Evolutionary conservation across 2,888 invertebrate species (phyloP).

Genomic region (Drosophila subquinaria): DNA sequence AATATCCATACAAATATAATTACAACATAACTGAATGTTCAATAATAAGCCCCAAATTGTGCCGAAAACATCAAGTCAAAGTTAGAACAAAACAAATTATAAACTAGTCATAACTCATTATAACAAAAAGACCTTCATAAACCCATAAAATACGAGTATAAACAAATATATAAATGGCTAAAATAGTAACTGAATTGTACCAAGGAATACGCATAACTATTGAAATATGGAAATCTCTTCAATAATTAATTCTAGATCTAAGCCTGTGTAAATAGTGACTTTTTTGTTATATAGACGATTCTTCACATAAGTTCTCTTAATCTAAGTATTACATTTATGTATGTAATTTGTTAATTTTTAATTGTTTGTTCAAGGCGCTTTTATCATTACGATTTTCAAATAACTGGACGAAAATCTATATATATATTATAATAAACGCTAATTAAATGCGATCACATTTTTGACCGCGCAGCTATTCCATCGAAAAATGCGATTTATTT

Average conservation of each 20-base stretch:
- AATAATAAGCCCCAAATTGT: slow-evolving; percentile 66
- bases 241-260: slow-evolving; percentile 44
- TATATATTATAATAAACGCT: slow-evolving; percentile 63
- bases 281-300: slow-evolving; percentile 62
- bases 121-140: not conserved
- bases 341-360: slow-evolving; percentile 70
- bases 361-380: slow-evolving; percentile 71
- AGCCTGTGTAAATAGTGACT: slow-evolving; percentile 64
- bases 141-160: slow-evolving; percentile 13
- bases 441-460: slow-evolving; percentile 39
- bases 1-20: slow-evolving; percentile 9
- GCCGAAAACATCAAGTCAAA: slow-evolving; percentile 55
- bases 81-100: slow-evolving; percentile 41
- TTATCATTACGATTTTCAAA: slow-evolving; percentile 64
- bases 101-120: slow-evolving; percentile 67
- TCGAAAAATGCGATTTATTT: not conserved
- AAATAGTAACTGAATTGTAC: slow-evolving; percentile 37
- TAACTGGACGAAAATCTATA: slow-evolving; percentile 47
- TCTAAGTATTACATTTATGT: slow-evolving; percentile 52
- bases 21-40: slow-evolving; percentile 20
- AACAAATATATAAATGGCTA: slow-evolving; percentile 25
- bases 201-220: slow-evolving; percentile 39
- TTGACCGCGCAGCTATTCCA: slow-evolving; percentile 23
- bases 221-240: slow-evolving; percentile 30
- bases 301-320: slow-evolving; percentile 60